A percentile compares a stretch with the other conserved stretches of the same genome.
phyloP scores from a whole-genome alignment of 2,113 vertebrate species.

The Scytalopus superciliaris region DNA sequence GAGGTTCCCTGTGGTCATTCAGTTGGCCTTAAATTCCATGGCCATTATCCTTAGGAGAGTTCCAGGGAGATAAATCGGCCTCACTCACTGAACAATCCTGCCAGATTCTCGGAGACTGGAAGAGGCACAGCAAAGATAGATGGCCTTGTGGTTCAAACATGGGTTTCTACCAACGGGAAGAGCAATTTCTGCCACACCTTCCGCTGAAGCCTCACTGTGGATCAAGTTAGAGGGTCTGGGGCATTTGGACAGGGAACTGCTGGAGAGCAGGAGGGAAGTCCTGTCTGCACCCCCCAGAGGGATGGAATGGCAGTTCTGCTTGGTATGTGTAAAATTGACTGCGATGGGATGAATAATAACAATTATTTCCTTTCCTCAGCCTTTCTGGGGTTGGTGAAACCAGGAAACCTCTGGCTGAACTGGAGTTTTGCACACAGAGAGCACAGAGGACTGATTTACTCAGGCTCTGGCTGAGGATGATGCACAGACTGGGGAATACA shows the following conservation, averaged over 20 bases:
- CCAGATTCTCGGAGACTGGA: not conserved
- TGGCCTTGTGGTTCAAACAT: not conserved
- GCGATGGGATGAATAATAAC: fast-evolving
- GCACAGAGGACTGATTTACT: not conserved
- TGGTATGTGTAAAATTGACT: not conserved
- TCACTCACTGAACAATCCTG: not conserved
- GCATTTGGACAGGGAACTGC: not conserved
- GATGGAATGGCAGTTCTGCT: not conserved
- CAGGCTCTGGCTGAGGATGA: not conserved
- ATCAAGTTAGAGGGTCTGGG: not conserved
- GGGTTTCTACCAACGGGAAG: not conserved
- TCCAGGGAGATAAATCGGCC: not conserved
- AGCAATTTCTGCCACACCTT: not conserved
- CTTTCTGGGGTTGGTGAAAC: not conserved
- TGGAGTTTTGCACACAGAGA: not conserved
- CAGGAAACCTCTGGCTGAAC: not conserved
- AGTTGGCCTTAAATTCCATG: not conserved
- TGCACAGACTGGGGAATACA: fast-evolving
- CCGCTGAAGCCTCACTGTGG: not conserved
- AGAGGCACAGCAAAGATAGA: not conserved
- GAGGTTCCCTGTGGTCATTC: not conserved
- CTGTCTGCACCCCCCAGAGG: not conserved
- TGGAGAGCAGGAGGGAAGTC: not conserved
- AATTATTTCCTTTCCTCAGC: not conserved
- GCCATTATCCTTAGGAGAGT: not conserved